phyloP scores from a whole-genome alignment of 2,113 vertebrate genomes.

The Antechinus stuartii region DNA sequence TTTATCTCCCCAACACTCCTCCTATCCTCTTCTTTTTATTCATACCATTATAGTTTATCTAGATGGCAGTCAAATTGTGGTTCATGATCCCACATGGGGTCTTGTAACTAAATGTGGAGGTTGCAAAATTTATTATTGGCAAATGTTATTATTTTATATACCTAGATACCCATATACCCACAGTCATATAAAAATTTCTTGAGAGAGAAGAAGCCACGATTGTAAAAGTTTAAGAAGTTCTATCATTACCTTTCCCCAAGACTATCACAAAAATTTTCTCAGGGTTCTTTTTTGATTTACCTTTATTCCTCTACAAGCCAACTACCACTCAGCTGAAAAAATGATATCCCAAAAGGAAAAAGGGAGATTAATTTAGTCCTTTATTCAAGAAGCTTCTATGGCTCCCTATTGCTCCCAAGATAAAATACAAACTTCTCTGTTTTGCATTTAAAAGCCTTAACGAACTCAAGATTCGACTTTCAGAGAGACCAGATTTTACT shows the following conservation, averaged over 20 bases:
- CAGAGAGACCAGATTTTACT: neutral
- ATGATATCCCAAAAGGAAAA: neutral
- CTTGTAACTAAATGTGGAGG: too few species aligned
- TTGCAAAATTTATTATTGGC: too few species aligned
- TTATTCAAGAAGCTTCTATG: neutral
- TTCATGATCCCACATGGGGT: too few species aligned
- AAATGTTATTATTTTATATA: too few species aligned
- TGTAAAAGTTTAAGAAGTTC: neutral
- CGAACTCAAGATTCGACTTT: neutral
- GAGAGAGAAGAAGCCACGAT: too few species aligned
- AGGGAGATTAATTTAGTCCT: neutral
- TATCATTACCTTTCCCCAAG: neutral
- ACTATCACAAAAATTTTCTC: neutral
- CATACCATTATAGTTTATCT: neutral
- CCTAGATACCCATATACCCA: too few species aligned
- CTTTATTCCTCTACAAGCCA: neutral
- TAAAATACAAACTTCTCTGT: neutral
- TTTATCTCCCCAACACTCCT: neutral
- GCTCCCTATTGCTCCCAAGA: neutral
- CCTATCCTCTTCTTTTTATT: neutral
- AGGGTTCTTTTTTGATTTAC: neutral
- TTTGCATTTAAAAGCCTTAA: neutral
- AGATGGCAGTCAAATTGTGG: too few species aligned
- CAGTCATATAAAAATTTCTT: too few species aligned
- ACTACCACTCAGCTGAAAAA: neutral